Conservation (phyloP, 2,797 vertebrate species). For the Darevskia nairensis region DNA sequence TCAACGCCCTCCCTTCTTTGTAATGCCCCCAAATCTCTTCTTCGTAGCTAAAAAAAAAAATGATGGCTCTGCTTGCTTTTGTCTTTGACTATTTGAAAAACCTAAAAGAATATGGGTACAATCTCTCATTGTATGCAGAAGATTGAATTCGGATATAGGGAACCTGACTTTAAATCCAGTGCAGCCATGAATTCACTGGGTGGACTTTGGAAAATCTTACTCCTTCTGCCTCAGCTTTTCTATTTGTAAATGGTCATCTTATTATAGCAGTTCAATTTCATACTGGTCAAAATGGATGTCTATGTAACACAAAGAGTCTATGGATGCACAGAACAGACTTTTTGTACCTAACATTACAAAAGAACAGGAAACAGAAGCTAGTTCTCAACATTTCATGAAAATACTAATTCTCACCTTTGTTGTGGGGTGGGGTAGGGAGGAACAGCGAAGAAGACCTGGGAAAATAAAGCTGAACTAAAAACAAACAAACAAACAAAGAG, state of each 20-base stretch:
- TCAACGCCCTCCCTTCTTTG: conserved; percentile 26
- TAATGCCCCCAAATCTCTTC: conserved; percentile 45
- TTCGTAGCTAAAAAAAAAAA: conserved; percentile 40
- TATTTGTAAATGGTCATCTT: neutral
- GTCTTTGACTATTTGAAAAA: conserved; percentile 35
- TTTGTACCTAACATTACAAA: neutral
- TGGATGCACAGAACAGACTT: neutral
- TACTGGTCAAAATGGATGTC: neutral
- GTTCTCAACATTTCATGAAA: neutral
- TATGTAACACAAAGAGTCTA: no score
- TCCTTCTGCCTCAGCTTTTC: neutral
- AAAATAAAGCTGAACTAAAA: conserved; percentile 36
- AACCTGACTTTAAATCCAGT: neutral
- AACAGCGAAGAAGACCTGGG: neutral
- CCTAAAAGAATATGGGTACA: conserved; percentile 23
- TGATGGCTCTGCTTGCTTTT: conserved; percentile 34
- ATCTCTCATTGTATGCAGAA: neutral
- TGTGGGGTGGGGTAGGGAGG: neutral
- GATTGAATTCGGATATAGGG: neutral
- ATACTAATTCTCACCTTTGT: neutral
- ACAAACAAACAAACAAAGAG: neutral
- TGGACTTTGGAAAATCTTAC: neutral
- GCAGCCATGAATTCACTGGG: neutral
- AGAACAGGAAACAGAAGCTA: neutral
- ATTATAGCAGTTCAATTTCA: neutral